These are phyloP conservation scores for Pseudochromis fuscus DNA, from an alignment of 2,797 vertebrate genomes.

Conservation along the genomic window DNA sequence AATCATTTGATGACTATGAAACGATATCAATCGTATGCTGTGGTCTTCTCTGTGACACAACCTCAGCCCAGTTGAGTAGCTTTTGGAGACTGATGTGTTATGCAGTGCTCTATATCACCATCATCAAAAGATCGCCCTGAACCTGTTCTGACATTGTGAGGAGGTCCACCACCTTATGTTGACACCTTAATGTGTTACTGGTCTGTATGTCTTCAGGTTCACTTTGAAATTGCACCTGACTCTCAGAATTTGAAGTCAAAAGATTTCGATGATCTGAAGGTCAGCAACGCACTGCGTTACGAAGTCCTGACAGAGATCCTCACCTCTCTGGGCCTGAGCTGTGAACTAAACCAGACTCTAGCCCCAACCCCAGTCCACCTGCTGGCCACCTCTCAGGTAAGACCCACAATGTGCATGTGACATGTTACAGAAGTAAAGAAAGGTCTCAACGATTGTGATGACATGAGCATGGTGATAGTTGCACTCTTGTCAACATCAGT, in stretches of 20 bases:
- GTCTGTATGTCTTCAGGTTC: constrained; percentile 80
- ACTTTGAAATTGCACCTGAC: constrained; percentile 86
- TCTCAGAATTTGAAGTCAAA: constrained; percentile 67
- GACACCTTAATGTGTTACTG: too few relatives aligned
- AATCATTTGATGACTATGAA: too few relatives aligned
- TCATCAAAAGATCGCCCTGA: too few relatives aligned
- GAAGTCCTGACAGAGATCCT: constrained; percentile 91
- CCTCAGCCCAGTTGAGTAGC: too few relatives aligned
- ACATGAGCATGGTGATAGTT: too few relatives aligned
- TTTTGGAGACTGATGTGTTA: too few relatives aligned
- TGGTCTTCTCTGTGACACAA: too few relatives aligned
- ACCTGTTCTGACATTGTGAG: too few relatives aligned
- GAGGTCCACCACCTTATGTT: too few relatives aligned
- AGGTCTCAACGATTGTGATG: neutral
- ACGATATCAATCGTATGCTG: too few relatives aligned
- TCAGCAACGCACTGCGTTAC: constrained; percentile 85
- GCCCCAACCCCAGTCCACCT: constrained; percentile 86
- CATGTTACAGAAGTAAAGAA: neutral
- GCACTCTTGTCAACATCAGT: neutral
- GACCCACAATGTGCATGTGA: neutral
- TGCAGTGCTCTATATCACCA: too few relatives aligned
- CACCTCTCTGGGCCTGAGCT: constrained; percentile 87
- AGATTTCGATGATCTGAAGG: constrained; percentile 87
- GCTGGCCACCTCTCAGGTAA: constrained; percentile 85
- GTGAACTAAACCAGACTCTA: constrained; percentile 79